A percentile compares a stretch with the other conserved stretches of the same genome.
These are phyloP conservation scores for Sipha flava DNA, from an alignment of 1,140 invertebrate species.

Conservation along the genomic window DNA sequence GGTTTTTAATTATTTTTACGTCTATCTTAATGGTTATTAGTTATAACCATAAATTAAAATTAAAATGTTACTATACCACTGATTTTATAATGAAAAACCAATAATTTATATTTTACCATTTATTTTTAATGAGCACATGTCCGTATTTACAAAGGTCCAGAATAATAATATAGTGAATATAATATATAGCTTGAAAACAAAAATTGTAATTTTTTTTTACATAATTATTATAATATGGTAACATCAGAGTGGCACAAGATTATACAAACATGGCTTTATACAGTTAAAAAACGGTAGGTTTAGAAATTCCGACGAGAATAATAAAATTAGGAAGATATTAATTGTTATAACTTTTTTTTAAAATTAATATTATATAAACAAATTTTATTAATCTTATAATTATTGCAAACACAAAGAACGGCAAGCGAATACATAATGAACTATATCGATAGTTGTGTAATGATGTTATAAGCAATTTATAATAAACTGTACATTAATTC, in stretches of 20 bases:
- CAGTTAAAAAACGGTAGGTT: neutral
- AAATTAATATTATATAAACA: neutral
- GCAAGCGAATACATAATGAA: neutral
- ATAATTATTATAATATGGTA: neutral
- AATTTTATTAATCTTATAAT: neutral
- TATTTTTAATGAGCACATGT: constrained; percentile 18
- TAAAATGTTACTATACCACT: neutral
- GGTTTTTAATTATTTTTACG: too few relatives aligned
- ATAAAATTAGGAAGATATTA: neutral
- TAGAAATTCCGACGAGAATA: neutral
- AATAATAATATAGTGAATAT: neutral
- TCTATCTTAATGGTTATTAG: too few relatives aligned
- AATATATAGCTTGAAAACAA: neutral
- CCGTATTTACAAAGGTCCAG: constrained; percentile 13
- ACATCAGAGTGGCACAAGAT: constrained; percentile 14
- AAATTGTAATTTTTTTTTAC: neutral
- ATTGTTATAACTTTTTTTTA: neutral
- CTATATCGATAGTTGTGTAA: neutral
- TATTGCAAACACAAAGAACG: neutral
- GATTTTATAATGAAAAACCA: neutral
- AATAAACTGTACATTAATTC: neutral
- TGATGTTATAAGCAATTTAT: neutral
- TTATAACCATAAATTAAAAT: neutral
- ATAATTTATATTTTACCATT: neutral
- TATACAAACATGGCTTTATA: constrained; percentile 10